Conservation (phyloP, 2,888 invertebrate species). For the Cynaeus angustus region DNA sequence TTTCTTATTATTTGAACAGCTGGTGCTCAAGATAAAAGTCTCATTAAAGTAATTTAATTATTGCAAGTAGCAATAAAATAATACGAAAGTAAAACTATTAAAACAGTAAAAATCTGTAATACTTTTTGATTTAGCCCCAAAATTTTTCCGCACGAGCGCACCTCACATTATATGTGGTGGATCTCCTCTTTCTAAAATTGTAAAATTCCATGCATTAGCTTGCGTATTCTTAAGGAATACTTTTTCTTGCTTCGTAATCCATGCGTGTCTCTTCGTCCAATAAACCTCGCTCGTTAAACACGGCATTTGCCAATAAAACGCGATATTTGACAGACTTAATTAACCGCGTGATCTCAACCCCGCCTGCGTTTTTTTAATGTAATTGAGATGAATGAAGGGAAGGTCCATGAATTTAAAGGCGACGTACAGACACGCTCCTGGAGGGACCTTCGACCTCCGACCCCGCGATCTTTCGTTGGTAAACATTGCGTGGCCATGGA, state of each 20-base stretch:
- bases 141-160: too few relatives aligned
- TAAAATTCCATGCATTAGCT: neutral
- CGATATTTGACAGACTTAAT: conserved; percentile 39
- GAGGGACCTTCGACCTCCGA: conserved; percentile 43
- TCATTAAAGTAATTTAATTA: too few relatives aligned
- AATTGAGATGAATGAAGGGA: conserved; percentile 35
- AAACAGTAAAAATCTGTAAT: too few relatives aligned
- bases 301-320: conserved; percentile 33
- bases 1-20: too few relatives aligned
- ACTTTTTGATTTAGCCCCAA: too few relatives aligned
- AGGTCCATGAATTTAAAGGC: conserved; percentile 25
- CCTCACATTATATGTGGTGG: too few relatives aligned
- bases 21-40: too few relatives aligned
- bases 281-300: conserved; percentile 36
- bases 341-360: conserved; percentile 27
- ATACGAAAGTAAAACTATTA: too few relatives aligned
- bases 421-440: conserved; percentile 34
- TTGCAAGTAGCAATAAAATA: too few relatives aligned
- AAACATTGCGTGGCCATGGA: conserved; percentile 47
- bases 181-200: neutral
- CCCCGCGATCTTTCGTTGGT: conserved; percentile 46
- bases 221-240: too few relatives aligned
- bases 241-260: conserved; percentile 14
- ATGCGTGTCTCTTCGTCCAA: conserved; percentile 35
- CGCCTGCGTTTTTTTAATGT: conserved; percentile 16